Conservation (phyloP, 2,797 vertebrate species). For the Scyliorhinus canicula region DNA sequence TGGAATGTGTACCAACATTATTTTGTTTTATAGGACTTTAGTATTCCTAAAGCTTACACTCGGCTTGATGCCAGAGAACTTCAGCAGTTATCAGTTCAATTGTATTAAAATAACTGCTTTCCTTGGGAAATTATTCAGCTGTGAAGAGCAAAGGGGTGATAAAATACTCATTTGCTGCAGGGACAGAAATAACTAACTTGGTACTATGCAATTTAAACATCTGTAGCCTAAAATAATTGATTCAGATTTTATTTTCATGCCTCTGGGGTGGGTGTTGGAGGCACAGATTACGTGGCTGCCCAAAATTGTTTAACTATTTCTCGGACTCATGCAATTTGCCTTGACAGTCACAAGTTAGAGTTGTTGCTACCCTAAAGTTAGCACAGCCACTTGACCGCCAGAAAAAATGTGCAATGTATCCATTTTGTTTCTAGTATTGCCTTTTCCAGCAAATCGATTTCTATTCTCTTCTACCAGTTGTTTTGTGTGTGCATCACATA, state of each 20-base stretch:
- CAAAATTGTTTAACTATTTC: not conserved
- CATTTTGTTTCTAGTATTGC: not conserved
- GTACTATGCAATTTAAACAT: not conserved
- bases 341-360: not conserved
- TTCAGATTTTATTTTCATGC: not conserved
- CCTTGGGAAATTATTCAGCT: slow-evolving; percentile 4
- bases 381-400: not conserved
- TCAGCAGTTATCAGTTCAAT: not conserved
- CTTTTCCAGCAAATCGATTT: not conserved
- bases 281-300: not conserved
- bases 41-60: not conserved
- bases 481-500: not conserved
- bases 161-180: not conserved
- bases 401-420: too few species aligned
- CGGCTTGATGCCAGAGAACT: not conserved
- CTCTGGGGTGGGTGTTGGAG: not conserved
- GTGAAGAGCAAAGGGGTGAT: not conserved
- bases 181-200: slow-evolving; percentile 5
- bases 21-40: not conserved
- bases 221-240: not conserved
- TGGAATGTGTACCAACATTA: not conserved
- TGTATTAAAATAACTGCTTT: not conserved
- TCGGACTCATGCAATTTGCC: not conserved
- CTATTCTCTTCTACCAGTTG: not conserved
- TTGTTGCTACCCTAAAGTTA: not conserved